Base-by-base conservation (phyloP, 2,888 invertebrate genomes). In the Formica aserva region DNA sequence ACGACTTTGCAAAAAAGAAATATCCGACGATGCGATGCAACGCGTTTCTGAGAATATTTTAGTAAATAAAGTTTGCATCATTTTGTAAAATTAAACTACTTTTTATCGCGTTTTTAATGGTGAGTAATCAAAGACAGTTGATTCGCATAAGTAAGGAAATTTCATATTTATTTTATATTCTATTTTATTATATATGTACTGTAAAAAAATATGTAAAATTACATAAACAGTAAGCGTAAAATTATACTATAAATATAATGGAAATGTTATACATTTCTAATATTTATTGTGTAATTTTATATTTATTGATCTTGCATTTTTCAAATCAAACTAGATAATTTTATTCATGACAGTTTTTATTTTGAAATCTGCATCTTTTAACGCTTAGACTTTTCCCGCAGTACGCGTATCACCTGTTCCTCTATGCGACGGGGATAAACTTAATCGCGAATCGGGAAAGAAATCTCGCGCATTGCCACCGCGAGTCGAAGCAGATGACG, bases 391-490 rank as follows among this genome's bases (percentile, higher is more conserved):
- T 22, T 15, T 32, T 66, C 52, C 26, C 32, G 66, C 78, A 52
- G 66, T 78, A 66, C 77, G 45, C 80, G 60, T 57, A 82, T 77
- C 82, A 77, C 82, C 77, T 76, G 82, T 77, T 65, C 29, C 82
- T 66, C 66, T 48, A 60, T 63, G 76, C 76, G 81, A 55, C 62
- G 29, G 60, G 72, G 63, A 76, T 81, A 63, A 81, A 77, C 81
- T 75, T 78, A 57, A 72, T 80, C 78, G 78, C 35, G 41, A 60
- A 78, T 78, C 57, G 78, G 60, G 72, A 72, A 71, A 69, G 78
- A 72, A 80, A 80, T 60, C 78, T 78, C 78, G 78, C 72, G 72
- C 72, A 72, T 60, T 72, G 78, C 78, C 72, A 78, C 78, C 78
- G 52, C 52, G 78, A 60, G 45, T 71, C 45, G 78, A 45, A 78